Percentiles rank a stretch among this genome's conserved stretches.
Evolutionary conservation across 2,888 invertebrate species (phyloP).

Genomic region (Thecophora atra): DNA sequence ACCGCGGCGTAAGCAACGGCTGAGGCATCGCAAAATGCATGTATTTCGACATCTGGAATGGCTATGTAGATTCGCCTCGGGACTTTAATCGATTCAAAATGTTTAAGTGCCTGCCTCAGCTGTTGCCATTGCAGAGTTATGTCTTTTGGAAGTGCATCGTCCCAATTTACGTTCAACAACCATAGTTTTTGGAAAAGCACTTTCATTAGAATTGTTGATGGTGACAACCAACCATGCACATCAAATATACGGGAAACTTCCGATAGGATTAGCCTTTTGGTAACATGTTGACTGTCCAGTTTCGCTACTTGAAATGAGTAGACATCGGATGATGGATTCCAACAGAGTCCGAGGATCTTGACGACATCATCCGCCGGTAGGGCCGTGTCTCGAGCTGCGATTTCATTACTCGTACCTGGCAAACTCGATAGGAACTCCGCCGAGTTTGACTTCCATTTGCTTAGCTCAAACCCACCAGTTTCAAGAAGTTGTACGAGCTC

Average conservation of each 20-base stretch:
- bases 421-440: background rate
- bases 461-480: background rate
- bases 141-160: background rate
- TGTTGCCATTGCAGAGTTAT: background rate
- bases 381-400: too few relatives aligned
- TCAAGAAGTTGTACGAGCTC: background rate
- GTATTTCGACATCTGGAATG: too few relatives aligned
- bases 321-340: slow-evolving; percentile 1
- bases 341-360: background rate
- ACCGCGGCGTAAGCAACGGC: slow-evolving; percentile 13
- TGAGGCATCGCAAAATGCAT: slow-evolving; percentile 17
- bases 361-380: too few relatives aligned
- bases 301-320: background rate
- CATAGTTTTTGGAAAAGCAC: background rate
- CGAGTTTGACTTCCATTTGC: slow-evolving; percentile 6
- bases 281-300: too few relatives aligned
- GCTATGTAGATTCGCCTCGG: too few relatives aligned
- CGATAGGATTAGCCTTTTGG: background rate
- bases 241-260: slow-evolving; percentile 29
- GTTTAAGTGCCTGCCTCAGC: too few relatives aligned
- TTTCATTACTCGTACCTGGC: too few relatives aligned
- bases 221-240: background rate
- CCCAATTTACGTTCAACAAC: background rate
- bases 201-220: background rate
- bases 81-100: background rate